Evolutionary conservation across 1,140 invertebrate genomes (phyloP), one percentile per base, ranked within the genome.

Genomic region (Meloidogyne floridensis): DNA sequence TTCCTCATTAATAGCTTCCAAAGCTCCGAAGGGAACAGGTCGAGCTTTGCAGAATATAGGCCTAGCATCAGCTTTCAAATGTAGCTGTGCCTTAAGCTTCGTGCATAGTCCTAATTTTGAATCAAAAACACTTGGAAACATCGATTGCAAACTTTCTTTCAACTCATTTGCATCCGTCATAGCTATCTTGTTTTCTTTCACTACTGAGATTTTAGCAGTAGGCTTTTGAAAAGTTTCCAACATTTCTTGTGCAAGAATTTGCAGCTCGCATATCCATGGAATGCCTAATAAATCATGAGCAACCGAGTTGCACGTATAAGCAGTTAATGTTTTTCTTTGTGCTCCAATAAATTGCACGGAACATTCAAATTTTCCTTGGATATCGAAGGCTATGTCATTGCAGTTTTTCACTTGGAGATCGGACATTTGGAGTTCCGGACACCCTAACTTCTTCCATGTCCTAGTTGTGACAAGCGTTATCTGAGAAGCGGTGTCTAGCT

Each of bases 1-100:
- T 72, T 90, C 86, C 18, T 73, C 70, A 15, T 89, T 86, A 10
- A 91, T 81, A 43, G 81, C 82, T 5, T 75, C 80, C n/a, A 80
- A n/a, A 6, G 85, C 4, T 4, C 87, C 82, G 69, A 84, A 84
- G 0, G 88, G 84, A 3, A 91, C 83, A 3, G 84, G 84, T 56
- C 88, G 43, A 6, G 85, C 77, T 75, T 83, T 81, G 65, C 20
- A 18, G 78, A 86, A 84, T 2, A 84, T 59, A 1, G 86, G 74
- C 15, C 10, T 56, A 3, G 80, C 76, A 20, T 73, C 72, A 15
- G 51, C 5, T 47, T 85, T 80, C 1, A 86, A 75, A 20, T 79
- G 9, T 2, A 86, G 65, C 3, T 75, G 13, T 2, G 73, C 86
- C 13, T 69, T 72, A 54, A 69, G 42, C 71, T 85, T 85, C 2